Base-by-base conservation (phyloP, 2,888 invertebrate genomes). In the Limenitis camilla region DNA sequence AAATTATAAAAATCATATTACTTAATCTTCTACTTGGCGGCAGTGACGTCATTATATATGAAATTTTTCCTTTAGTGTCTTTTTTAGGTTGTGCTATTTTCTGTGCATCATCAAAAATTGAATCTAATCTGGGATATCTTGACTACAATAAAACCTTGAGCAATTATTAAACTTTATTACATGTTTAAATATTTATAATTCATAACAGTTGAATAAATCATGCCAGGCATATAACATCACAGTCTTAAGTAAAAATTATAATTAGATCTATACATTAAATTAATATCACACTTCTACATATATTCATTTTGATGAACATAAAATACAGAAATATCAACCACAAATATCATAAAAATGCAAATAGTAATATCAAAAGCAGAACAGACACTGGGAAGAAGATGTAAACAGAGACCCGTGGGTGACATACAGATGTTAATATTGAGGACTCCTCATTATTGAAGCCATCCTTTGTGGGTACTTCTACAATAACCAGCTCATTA, bases 391-490 rank as follows among this genome's bases (percentile, higher is more conserved):
- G 95, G 67, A 96, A 96, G 64, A 95, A 88, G 44, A 94, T 90
- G 70, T 96, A 96, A 40, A 95, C 88, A 32, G 91, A 90, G 81
- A 93, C 92, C 61, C 96, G 85, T 6, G 96, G 96, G 76, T 93
- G 91, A 69, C 96, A 96, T 5, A 92, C 91, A 46, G 95, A 95
- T 56, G 91, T 88, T 51, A 96, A 84, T 61, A 92, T 86, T 7
- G 92, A 92, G 55, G 91, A 90, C 70, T 94, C 92, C 64, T 93
- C 92, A 40, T 93, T 92, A 67, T 93, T 93, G 54, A 94, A 91
- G 11, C 94, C 94, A 78, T 94, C 94, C 55, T 90, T 90, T 0
- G 94, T 94, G 9, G 95, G 95, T 42, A 95, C 92, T 83, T 96
- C 95, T 36, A 96, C 94, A 51, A 96, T 92, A 7, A 96, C 95